Evolutionary conservation across 1,140 invertebrate genomes (phyloP).

Genomic region (Streblospio benedicti): DNA sequence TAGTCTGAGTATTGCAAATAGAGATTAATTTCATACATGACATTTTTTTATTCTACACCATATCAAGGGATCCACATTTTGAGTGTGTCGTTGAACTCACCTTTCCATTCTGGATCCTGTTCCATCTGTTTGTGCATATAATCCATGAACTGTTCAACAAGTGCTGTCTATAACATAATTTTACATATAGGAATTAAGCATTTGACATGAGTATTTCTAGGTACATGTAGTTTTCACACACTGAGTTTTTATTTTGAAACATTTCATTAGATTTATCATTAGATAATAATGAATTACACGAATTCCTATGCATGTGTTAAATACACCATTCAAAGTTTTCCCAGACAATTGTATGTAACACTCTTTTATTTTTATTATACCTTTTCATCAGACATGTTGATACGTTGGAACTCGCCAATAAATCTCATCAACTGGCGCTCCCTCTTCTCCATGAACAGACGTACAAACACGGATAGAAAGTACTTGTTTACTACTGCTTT

Average conservation of each 20-base stretch:
- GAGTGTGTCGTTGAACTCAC: slow-evolving; percentile 42
- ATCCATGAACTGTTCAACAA: slow-evolving; percentile 57
- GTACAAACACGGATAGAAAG: slow-evolving; percentile 68
- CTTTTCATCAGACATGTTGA: slow-evolving; percentile 73
- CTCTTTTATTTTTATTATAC: too few relatives aligned
- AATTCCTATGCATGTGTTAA: too few relatives aligned
- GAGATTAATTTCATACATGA: neutral
- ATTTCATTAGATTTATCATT: too few relatives aligned
- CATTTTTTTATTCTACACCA: neutral
- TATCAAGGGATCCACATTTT: neutral
- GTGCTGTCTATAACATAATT: slow-evolving; percentile 43
- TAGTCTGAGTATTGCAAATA: neutral
- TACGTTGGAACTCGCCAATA: slow-evolving; percentile 64
- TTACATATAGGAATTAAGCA: too few relatives aligned
- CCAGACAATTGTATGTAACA: too few relatives aligned
- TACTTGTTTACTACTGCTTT: slow-evolving; percentile 66
- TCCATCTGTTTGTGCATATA: slow-evolving; percentile 57
- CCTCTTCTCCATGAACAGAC: slow-evolving; percentile 66
- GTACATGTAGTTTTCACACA: too few relatives aligned
- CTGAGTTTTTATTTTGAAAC: too few relatives aligned
- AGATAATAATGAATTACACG: too few relatives aligned
- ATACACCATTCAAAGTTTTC: too few relatives aligned
- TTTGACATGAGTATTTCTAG: too few relatives aligned
- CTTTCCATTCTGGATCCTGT: slow-evolving; percentile 62
- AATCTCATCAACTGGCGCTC: slow-evolving; percentile 60